Base-by-base conservation (phyloP, 2,113 vertebrate genomes). In the Oncorhynchus keta region DNA sequence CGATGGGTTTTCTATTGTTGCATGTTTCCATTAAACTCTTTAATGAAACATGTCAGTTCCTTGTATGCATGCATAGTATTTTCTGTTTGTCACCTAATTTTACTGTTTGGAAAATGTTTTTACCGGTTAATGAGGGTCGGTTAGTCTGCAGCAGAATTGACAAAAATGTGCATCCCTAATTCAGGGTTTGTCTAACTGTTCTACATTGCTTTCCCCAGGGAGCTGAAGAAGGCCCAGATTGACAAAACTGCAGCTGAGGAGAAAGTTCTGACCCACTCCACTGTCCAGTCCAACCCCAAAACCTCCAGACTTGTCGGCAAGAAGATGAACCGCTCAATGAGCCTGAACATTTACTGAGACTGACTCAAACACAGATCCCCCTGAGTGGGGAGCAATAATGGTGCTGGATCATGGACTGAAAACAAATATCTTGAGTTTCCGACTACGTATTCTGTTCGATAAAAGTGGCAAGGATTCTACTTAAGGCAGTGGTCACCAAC, bases 211-310 rank as follows among this genome's bases (percentile, higher is more conserved):
- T 79, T 68, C 26, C 49, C 48, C 83, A 99, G 97, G 86, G 98
- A 99, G 89, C 94, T 99, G 78, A 99, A 99, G 91, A 99, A 99
- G 90, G 98, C 97, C 14, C 98, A 99, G 91, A 85, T 95, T 93
- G 98, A 97, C 3, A 95, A 97, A 89, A 96, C 95, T 0, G 97
- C 95, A 30, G 96, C 97, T 0, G 97, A 99, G 86, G 97, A 99
- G 88, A 93, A 95, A 79, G 96, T 96, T 6, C 87, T 95, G 83
- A 98, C 97, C 1, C 94, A 97, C 69, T 99, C 97, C 69, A 95
- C 94, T 0, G 89, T 96, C 1, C 97, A 98, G 82, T 91, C 91
- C 5, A 87, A 93, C 81, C 95, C 90, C 79, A 93, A 96, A 84
- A 93, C 92, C 35, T 93, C 95, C 39, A 94, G 97, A 32, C 94